phyloP scores from a whole-genome alignment of 2,113 vertebrate genomes.

The Tauraco erythrolophus region DNA sequence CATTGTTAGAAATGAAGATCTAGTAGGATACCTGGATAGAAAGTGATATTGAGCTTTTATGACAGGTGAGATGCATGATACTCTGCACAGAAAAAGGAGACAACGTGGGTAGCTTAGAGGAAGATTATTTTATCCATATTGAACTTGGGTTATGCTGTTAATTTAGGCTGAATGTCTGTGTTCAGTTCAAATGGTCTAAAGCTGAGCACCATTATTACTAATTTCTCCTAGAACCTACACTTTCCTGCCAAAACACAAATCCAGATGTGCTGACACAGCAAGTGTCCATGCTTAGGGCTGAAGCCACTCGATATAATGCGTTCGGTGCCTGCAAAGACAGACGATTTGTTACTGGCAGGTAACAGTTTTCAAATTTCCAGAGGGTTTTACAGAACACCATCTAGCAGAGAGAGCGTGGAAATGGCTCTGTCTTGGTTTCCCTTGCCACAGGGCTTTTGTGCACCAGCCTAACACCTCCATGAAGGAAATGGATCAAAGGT shows the following conservation, averaged over 20 bases:
- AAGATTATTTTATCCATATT: not conserved
- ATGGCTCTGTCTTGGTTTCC: not conserved
- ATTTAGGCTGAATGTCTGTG: not conserved
- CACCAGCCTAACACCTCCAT: not conserved
- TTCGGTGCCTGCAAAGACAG: not conserved
- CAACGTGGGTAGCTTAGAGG: not conserved
- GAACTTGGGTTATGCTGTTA: not conserved
- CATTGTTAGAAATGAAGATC: not conserved
- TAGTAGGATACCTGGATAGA: not conserved
- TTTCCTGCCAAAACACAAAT: constrained; percentile 2
- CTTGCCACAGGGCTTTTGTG: not conserved
- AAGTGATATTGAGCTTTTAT: not conserved
- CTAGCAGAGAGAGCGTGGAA: not conserved
- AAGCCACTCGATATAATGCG: not conserved
- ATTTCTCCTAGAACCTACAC: not conserved
- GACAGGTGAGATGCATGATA: not conserved
- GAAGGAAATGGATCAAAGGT: not conserved
- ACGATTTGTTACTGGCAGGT: not conserved
- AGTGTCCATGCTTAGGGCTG: not conserved
- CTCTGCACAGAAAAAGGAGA: not conserved
- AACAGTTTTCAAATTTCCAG: not conserved
- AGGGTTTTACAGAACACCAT: not conserved
- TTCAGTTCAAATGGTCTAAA: not conserved
- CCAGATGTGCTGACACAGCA: not conserved
- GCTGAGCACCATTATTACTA: not conserved